These are phyloP conservation scores for Caligus rogercresseyi DNA, from an alignment of 1,140 invertebrate species.

Conservation along the genomic window DNA sequence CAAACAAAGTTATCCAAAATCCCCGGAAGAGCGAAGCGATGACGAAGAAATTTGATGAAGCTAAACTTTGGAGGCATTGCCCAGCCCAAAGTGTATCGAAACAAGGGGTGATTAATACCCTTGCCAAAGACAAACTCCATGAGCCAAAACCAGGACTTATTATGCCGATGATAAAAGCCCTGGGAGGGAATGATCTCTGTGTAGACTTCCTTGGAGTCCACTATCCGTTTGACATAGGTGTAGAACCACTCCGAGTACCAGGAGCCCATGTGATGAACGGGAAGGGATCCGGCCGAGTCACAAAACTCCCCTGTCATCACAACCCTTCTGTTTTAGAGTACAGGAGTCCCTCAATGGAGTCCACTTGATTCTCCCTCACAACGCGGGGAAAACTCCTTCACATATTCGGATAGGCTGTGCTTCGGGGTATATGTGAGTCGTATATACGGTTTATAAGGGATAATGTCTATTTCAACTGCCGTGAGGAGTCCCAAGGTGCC, in stretches of 20 bases:
- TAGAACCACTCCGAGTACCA: conserved; percentile 74
- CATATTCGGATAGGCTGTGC: conserved; percentile 27
- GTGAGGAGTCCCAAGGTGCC: conserved; percentile 67
- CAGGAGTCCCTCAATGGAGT: conserved; percentile 56
- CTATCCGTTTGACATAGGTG: conserved; percentile 43
- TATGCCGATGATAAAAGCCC: conserved; percentile 66
- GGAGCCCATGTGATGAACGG: conserved; percentile 49
- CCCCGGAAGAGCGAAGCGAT: conserved; percentile 45
- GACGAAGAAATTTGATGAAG: conserved; percentile 59
- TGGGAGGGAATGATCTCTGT: conserved; percentile 54
- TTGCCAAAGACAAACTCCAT: conserved; percentile 53
- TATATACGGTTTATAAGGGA: conserved; percentile 46
- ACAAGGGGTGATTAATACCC: conserved; percentile 58
- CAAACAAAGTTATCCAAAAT: conserved; percentile 60
- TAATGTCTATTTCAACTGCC: conserved; percentile 51
- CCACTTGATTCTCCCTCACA: conserved; percentile 30
- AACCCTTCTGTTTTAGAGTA: conserved; percentile 45
- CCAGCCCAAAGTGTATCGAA: conserved; percentile 56
- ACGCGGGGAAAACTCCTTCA: conserved; percentile 28
- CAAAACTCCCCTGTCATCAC: conserved; percentile 54
- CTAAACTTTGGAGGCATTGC: conserved; percentile 63
- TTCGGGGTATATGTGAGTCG: conserved; percentile 48
- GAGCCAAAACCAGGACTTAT: conserved; percentile 56
- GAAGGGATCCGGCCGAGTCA: conserved; percentile 32
- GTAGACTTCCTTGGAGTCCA: background rate